These are phyloP conservation scores for Sandelia bainsii DNA, from an alignment of 2,797 vertebrate species.

Conservation along the genomic window DNA sequence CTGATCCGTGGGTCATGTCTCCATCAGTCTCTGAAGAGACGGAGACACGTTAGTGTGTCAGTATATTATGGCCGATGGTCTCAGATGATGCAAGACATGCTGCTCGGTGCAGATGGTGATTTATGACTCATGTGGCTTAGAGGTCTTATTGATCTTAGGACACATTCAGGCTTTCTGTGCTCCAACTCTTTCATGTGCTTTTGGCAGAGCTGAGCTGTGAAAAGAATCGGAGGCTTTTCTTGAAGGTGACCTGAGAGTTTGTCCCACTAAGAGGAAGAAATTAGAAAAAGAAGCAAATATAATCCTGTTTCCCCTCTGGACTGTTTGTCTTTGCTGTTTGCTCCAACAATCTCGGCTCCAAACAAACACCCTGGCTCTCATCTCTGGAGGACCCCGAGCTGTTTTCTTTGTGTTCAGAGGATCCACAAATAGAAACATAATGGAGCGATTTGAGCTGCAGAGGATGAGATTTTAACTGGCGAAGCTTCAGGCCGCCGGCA, in stretches of 20 bases:
- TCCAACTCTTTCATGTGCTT: no score
- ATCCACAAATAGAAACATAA: constrained; percentile 44
- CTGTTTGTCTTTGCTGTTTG: constrained; percentile 4
- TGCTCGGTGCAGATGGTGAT: no score
- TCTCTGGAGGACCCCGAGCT: constrained; percentile 15
- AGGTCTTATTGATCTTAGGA: constrained; percentile 63
- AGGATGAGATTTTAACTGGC: neutral
- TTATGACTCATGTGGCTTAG: constrained; percentile 6
- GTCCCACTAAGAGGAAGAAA: constrained; percentile 10
- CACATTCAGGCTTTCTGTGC: neutral
- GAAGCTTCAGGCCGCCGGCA: neutral
- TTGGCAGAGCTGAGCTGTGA: no score
- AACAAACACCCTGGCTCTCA: constrained; percentile 3
- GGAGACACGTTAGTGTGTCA: no score
- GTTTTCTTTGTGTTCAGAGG: constrained; percentile 5
- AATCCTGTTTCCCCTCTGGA: constrained; percentile 3
- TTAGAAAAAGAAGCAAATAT: constrained; percentile 10
- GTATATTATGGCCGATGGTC: no score
- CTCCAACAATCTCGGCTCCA: constrained; percentile 15
- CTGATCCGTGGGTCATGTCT: no score
- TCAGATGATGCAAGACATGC: no score
- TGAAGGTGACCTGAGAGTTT: constrained; percentile 3
- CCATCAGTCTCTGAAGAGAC: no score
- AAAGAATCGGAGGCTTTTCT: neutral
- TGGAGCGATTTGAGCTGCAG: constrained; percentile 9